Percentiles rank a stretch among this genome's conserved stretches.
Evolutionary conservation across 1,140 invertebrate genomes (phyloP).

Genomic region (Condylostylus longicornis): DNA sequence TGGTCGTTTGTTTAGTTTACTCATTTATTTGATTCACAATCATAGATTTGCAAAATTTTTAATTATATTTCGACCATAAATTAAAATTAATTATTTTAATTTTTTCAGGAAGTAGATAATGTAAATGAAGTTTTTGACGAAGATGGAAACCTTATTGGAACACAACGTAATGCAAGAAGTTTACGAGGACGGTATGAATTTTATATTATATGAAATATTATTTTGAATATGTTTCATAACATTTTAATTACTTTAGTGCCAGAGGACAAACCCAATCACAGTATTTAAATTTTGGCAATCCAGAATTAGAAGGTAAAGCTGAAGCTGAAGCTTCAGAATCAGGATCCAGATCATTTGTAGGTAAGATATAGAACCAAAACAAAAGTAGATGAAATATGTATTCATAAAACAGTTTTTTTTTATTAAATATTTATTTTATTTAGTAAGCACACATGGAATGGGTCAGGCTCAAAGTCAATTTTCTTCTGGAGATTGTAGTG

Average conservation of each 20-base stretch:
- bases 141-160: too few species aligned
- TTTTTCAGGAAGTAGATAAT: too few species aligned
- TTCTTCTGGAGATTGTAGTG: conserved; percentile 37
- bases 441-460: conserved; percentile 58
- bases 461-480: conserved; percentile 65
- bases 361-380: conserved; percentile 36
- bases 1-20: too few species aligned
- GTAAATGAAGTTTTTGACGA: too few species aligned
- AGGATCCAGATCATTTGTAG: conserved; percentile 55
- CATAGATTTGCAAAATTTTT: too few species aligned
- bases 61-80: too few species aligned
- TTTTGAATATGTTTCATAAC: too few species aligned
- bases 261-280: conserved; percentile 69
- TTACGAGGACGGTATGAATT: too few species aligned
- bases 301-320: conserved; percentile 50
- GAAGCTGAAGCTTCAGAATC: conserved; percentile 58
- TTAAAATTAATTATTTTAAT: too few species aligned
- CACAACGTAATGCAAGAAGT: too few species aligned
- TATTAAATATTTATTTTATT: conserved; percentile 8
- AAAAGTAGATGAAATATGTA: background rate
- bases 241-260: conserved; percentile 14
- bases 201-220: too few species aligned
- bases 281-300: conserved; percentile 49
- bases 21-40: too few species aligned
- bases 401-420: background rate